phyloP scores from a whole-genome alignment of 2,797 vertebrate genomes.

The Bryconaethiops microstoma region DNA sequence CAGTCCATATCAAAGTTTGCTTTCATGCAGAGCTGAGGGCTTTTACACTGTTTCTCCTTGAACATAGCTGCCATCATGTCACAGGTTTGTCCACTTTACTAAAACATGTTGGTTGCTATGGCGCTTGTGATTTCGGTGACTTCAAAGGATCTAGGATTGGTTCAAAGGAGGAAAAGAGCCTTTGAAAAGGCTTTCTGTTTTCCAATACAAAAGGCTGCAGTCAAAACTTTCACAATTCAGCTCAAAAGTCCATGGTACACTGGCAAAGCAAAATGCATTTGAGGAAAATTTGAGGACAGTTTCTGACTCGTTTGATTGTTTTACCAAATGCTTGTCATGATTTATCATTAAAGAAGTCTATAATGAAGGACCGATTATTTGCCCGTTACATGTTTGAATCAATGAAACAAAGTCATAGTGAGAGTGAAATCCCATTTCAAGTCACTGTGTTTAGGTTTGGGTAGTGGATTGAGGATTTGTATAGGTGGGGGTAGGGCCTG shows the following conservation, averaged over 20 bases:
- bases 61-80: constrained; percentile 42
- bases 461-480: constrained; percentile 35
- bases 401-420: neutral
- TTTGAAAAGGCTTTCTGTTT: constrained; percentile 52
- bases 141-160: constrained; percentile 66
- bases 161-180: constrained; percentile 44
- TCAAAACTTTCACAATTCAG: constrained; percentile 21
- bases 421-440: constrained; percentile 30
- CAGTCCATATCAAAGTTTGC: neutral
- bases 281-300: neutral
- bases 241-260: neutral
- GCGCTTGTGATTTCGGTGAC: constrained; percentile 62
- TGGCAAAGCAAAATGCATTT: neutral
- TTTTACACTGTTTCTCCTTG: neutral
- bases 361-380: constrained; percentile 3
- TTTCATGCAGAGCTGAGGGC: neutral
- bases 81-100: constrained; percentile 36
- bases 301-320: neutral
- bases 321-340: constrained; percentile 21
- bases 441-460: constrained; percentile 21
- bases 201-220: constrained; percentile 37
- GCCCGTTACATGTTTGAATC: neutral
- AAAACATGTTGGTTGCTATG: constrained; percentile 53
- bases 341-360: constrained; percentile 5
- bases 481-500: constrained; percentile 42